Evolutionary conservation across 2,888 invertebrate genomes (phyloP).

Genomic region (Ecliptopera silaceata): DNA sequence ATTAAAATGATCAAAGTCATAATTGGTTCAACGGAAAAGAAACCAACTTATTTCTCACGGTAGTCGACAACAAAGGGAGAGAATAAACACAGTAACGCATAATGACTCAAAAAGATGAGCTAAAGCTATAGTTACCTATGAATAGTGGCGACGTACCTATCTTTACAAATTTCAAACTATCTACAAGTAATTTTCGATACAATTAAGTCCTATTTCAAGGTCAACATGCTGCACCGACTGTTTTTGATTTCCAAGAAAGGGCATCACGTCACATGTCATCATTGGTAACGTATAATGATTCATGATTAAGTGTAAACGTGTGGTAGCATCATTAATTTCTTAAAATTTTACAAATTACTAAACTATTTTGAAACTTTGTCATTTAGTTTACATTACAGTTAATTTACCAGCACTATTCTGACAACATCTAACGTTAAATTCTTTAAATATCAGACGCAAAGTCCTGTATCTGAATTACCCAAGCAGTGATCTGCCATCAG

Average conservation of each 20-base stretch:
- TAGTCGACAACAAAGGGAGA: constrained; percentile 54
- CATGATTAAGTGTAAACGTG: no score
- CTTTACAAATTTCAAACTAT: background rate
- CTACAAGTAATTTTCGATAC: no score
- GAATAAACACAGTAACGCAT: constrained; percentile 32
- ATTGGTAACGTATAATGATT: background rate
- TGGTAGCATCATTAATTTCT: no score
- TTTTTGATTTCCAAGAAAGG: background rate
- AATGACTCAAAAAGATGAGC: constrained; percentile 21
- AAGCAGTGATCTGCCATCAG: constrained; percentile 1
- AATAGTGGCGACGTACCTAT: background rate
- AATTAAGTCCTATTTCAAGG: background rate
- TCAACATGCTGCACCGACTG: background rate
- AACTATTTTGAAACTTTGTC: no score
- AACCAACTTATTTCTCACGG: constrained; percentile 63
- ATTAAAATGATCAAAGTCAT: constrained; percentile 15
- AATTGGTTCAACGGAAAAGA: constrained; percentile 50
- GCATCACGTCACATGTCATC: no score
- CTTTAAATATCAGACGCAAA: background rate
- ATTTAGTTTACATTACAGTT: no score
- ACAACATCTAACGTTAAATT: background rate
- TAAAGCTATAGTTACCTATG: background rate
- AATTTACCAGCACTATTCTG: no score
- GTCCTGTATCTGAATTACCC: background rate
- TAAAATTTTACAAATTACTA: no score